Base-by-base conservation (phyloP, 1,140 invertebrate species). In the Anadara kagoshimensis region DNA sequence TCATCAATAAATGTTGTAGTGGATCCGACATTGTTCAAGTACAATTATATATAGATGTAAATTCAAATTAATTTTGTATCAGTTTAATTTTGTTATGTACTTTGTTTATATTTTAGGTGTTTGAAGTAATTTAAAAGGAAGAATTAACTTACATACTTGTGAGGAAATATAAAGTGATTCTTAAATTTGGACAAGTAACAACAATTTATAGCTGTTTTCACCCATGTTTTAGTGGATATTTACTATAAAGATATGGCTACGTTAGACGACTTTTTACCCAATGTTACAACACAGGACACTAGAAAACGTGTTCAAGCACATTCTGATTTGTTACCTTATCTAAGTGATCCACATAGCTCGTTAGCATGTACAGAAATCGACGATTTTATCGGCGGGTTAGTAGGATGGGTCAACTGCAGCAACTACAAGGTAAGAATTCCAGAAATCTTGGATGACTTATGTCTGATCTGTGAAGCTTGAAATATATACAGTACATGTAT, bases 331-430 rank as follows among this genome's bases (percentile, higher is more conserved):
- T 88, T 94, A 41, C 93, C 92, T 68, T 95, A 93, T 85, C 91
- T 98, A 61, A 92, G 92, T 44, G 93, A 96, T 83, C 91, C 92
- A 18, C 90, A 90, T 26, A 94, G 94, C 85, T 92, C 92, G 4
- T 92, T 96, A 76, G 92, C 93, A 24, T 96, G 95, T 88, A 94
- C 95, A 68, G 93, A 97, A 84, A 94, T 96, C 84, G 96, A 95
- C 69, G 92, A 93, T 78, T 93, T 98, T 78, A 92, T 98, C 73
- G 96, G 97, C 86, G 93, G 93, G 16, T 89, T 98, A 53, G 92
- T 96, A 78, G 92, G 93, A 11, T 98, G 96, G 96, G 92, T 97
- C 66, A 94, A 93, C 73, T 96, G 95, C 76, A 96, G 95, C 80
- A 97, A 96, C 89, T 95, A 94, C 83, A 96, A 96, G 93, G 94